A percentile compares a stretch with the other conserved stretches of the same genome.
phyloP scores from a whole-genome alignment of 1,140 invertebrate species.

The Elymnias hypermnestra region DNA sequence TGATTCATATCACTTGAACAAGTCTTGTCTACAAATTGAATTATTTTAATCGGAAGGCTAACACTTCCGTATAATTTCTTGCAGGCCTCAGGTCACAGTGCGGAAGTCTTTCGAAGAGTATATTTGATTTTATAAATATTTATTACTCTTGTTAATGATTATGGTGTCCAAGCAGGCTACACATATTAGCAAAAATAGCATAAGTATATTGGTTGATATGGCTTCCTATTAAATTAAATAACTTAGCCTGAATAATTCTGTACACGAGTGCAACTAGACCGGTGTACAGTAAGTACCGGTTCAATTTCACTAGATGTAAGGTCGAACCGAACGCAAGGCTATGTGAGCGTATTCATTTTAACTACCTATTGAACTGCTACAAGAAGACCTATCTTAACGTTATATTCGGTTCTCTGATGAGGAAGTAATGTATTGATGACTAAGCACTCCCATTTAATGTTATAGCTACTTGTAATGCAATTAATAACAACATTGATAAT shows the following conservation, averaged over 20 bases:
- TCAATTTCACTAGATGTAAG: conserved; percentile 70
- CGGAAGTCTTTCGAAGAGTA: conserved; percentile 33
- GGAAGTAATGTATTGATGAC: not conserved
- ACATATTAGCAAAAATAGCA: too few species aligned
- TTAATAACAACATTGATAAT: too few species aligned
- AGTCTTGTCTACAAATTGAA: conserved; percentile 40
- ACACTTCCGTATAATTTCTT: conserved; percentile 50
- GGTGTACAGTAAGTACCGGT: conserved; percentile 44
- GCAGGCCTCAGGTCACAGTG: conserved; percentile 15
- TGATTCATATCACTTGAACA: conserved; percentile 42
- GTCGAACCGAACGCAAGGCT: conserved; percentile 57
- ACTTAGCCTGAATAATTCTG: conserved; percentile 36
- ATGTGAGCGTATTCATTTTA: conserved; percentile 47
- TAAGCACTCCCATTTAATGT: not conserved
- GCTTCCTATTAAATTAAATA: conserved; percentile 24
- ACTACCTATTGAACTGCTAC: conserved; percentile 23
- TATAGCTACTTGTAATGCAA: not conserved
- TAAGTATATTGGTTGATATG: not conserved
- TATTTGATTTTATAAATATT: conserved; percentile 6
- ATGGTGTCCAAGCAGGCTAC: too few species aligned
- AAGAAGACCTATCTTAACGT: conserved; percentile 21
- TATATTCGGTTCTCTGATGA: not conserved
- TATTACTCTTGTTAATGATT: not conserved
- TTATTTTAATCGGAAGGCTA: conserved; percentile 48
- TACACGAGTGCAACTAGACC: conserved; percentile 34